Evolutionary conservation across 2,113 vertebrate genomes (phyloP).

Genomic region (Setophaga kirtlandii): DNA sequence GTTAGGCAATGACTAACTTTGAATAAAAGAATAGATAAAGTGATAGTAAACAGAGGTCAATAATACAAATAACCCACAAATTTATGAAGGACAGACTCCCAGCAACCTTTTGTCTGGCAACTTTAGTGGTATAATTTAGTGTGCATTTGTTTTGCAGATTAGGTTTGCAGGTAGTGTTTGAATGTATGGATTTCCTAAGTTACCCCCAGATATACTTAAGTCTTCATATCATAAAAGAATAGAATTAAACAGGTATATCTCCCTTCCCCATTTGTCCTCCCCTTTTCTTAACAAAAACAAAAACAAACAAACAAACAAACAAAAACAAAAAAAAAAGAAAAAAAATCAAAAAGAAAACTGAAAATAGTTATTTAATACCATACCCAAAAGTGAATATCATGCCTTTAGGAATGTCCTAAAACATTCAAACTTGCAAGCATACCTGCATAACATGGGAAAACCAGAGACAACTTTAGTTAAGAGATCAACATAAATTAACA

Average conservation of each 20-base stretch:
- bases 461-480: not conserved
- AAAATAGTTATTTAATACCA: not conserved
- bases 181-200: not conserved
- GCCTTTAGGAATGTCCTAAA: not conserved
- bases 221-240: not conserved
- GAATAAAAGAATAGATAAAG: not conserved
- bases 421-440: not conserved
- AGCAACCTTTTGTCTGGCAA: not conserved
- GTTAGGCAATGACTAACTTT: not conserved
- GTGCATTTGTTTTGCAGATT: not conserved
- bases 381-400: not conserved
- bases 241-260: not conserved
- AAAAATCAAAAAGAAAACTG: not conserved
- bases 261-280: accelerated
- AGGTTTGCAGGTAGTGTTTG: not conserved
- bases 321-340: not conserved
- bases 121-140: not conserved
- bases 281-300: not conserved
- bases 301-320: not conserved
- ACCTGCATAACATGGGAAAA: not conserved
- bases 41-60: not conserved
- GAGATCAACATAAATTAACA: not conserved
- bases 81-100: not conserved
- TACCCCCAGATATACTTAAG: not conserved
- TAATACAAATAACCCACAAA: not conserved